Percentiles rank a stretch among this genome's conserved stretches.
These are phyloP conservation scores for Bradypodion ventrale DNA, from an alignment of 2,797 vertebrate genomes.

Conservation along the genomic window DNA sequence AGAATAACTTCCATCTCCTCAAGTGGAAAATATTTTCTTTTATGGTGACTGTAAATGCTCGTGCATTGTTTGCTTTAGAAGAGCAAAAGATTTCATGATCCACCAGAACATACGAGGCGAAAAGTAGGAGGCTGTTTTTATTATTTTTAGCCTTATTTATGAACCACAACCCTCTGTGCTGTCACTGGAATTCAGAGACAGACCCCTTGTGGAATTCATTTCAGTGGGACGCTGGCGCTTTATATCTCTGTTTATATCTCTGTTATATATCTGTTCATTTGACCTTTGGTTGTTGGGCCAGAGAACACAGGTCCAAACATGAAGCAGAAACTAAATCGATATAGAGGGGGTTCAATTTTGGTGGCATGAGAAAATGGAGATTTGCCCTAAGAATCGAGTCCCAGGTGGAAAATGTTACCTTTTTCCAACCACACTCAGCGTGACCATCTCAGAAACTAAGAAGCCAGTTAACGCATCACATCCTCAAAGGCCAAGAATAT, in stretches of 20 bases:
- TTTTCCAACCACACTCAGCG: too few species aligned
- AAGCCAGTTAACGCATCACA: too few species aligned
- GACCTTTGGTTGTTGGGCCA: background rate
- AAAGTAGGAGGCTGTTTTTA: background rate
- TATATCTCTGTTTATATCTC: too few species aligned
- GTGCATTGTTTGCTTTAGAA: slow-evolving; percentile 9
- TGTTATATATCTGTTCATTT: background rate
- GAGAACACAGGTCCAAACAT: background rate
- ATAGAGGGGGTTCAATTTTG: background rate
- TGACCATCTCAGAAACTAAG: too few species aligned
- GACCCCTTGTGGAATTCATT: background rate
- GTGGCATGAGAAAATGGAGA: background rate
- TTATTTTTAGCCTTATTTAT: slow-evolving; percentile 3
- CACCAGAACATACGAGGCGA: background rate
- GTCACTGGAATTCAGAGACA: background rate
- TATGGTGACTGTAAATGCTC: background rate
- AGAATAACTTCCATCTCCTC: slow-evolving; percentile 29
- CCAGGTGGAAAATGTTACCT: too few species aligned
- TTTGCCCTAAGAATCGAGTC: background rate
- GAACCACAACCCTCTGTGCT: background rate
- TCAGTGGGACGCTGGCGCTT: background rate
- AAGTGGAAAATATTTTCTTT: slow-evolving; percentile 20
- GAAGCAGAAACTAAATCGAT: background rate
- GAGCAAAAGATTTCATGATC: background rate
- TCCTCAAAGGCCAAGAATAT: too few species aligned